Evolutionary conservation across 2,113 vertebrate genomes (phyloP).

Genomic region (Mesoclemmys tuberculata): DNA sequence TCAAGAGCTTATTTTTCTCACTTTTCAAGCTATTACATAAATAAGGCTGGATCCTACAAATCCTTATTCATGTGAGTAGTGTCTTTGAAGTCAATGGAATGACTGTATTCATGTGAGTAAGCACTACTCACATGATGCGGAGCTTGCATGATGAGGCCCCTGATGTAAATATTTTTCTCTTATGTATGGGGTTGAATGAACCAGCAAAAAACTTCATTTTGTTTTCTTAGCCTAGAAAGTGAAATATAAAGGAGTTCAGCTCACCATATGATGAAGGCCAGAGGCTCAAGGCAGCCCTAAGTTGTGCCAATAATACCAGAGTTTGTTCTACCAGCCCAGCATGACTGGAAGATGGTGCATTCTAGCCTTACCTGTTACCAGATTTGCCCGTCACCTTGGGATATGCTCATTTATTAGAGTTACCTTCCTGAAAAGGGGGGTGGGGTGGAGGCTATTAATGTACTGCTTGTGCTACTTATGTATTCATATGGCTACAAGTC

Average conservation of each 20-base stretch:
- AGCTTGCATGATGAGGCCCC: constrained; percentile 25
- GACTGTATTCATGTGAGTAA: constrained; percentile 29
- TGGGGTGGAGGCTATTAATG: no score
- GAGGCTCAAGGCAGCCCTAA: background rate
- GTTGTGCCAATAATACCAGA: background rate
- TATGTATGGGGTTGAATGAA: constrained; percentile 1
- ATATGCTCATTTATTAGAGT: no score
- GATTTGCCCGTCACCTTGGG: no score
- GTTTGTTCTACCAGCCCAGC: background rate
- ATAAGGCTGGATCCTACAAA: constrained; percentile 43
- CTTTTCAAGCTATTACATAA: constrained; percentile 48
- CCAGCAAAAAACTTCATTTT: background rate
- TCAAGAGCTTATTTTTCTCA: constrained; percentile 15
- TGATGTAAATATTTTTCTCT: constrained; percentile 36
- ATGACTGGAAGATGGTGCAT: background rate
- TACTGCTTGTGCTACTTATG: no score
- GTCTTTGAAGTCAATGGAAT: constrained; percentile 34
- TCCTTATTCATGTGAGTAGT: constrained; percentile 1
- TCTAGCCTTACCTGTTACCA: background rate
- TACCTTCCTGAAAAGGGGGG: no score
- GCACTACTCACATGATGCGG: constrained; percentile 3
- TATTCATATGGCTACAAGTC: no score
- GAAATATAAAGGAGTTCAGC: background rate
- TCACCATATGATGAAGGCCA: background rate
- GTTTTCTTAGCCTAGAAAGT: background rate